Conservation (phyloP, 2,888 invertebrate species). For the Dryococelus australis region DNA sequence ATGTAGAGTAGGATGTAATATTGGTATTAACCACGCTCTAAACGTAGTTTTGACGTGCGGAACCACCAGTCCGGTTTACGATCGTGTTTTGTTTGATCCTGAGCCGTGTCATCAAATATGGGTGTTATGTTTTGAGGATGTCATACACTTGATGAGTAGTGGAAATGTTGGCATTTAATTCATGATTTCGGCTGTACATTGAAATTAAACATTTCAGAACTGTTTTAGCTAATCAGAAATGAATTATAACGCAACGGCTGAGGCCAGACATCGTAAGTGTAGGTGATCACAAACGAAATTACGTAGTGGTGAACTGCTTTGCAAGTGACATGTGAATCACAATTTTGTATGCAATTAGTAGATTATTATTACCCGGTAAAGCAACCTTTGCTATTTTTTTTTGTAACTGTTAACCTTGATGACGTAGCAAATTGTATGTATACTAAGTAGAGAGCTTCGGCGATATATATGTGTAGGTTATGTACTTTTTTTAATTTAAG, state of each 20-base stretch:
- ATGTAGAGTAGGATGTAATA: no score
- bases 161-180: background rate
- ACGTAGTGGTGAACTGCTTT: constrained; percentile 41
- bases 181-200: background rate
- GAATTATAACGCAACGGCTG: constrained; percentile 48
- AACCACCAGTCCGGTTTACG: background rate
- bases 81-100: background rate
- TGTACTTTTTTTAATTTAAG: background rate
- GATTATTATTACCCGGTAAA: background rate
- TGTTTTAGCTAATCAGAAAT: constrained; percentile 39
- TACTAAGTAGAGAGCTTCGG: background rate
- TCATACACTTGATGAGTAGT: background rate
- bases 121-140: background rate
- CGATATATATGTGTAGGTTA: background rate
- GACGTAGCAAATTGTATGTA: background rate
- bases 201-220: background rate
- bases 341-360: background rate
- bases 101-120: background rate
- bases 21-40: no score
- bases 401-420: background rate
- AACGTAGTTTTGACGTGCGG: no score
- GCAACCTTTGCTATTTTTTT: background rate
- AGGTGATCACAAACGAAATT: constrained; percentile 44
- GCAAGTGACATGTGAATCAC: background rate
- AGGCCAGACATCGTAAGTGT: constrained; percentile 49